Conservation (phyloP, 2,797 vertebrate species). For the Buceros bicornis region DNA sequence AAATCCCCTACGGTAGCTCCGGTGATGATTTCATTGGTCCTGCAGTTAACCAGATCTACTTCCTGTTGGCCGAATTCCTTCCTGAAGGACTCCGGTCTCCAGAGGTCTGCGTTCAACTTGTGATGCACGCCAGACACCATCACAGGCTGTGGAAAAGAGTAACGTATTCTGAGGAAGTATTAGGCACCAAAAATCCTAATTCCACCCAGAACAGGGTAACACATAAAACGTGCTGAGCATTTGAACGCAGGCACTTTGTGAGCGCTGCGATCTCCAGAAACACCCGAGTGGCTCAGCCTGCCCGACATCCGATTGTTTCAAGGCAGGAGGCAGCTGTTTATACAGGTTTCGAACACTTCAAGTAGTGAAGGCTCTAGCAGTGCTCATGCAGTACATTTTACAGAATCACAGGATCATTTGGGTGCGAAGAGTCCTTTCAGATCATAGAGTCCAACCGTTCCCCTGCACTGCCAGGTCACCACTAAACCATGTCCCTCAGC, state of each 20-base stretch:
- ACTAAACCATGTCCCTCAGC: too few species aligned
- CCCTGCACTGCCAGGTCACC: too few species aligned
- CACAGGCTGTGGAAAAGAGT: slow-evolving; percentile 74
- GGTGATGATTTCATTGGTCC: slow-evolving; percentile 85
- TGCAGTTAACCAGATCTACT: slow-evolving; percentile 84
- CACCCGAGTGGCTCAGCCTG: background rate
- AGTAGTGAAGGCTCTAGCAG: background rate
- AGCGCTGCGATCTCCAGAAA: background rate
- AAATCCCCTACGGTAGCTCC: slow-evolving; percentile 85
- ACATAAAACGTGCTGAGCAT: rapidly evolving
- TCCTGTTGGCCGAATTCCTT: slow-evolving; percentile 86
- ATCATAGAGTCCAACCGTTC: too few species aligned
- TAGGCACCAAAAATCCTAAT: background rate
- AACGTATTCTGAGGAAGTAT: background rate
- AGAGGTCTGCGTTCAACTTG: slow-evolving; percentile 81
- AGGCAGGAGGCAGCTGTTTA: background rate
- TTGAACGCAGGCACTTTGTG: background rate
- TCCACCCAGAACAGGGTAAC: background rate
- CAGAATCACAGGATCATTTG: too few species aligned
- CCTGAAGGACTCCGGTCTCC: slow-evolving; percentile 83
- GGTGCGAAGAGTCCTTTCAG: too few species aligned
- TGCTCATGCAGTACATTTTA: background rate
- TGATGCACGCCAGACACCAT: slow-evolving; percentile 86
- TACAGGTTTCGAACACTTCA: background rate
- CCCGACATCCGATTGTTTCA: background rate